Evolutionary conservation across 2,888 invertebrate species (phyloP).

Genomic region (Phrixothrix hirtus): DNA sequence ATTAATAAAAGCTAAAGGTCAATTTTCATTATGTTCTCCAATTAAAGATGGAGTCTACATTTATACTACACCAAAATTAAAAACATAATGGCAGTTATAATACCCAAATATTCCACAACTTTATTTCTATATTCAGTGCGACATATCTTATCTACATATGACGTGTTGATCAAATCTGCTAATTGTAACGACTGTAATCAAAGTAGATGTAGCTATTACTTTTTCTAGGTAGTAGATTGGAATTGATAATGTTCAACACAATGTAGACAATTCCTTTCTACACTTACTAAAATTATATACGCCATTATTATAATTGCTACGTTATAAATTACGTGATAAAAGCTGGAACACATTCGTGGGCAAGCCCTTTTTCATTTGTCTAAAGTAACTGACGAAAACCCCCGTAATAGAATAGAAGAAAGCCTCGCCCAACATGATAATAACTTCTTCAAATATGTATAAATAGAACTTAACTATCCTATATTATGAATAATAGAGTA

Average conservation of each 20-base stretch:
- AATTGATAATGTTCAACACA: background rate
- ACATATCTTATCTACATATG: background rate
- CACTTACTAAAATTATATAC: conserved; percentile 21
- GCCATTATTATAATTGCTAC: conserved; percentile 22
- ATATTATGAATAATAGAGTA: too few species aligned
- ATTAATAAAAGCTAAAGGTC: conserved; percentile 13
- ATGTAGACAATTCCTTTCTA: conserved; percentile 17
- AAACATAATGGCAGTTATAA: background rate
- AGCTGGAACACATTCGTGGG: background rate
- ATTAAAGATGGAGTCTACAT: conserved; percentile 1
- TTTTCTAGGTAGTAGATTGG: conserved; percentile 7
- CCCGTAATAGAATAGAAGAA: too few species aligned
- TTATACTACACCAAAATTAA: background rate
- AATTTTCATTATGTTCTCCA: conserved; percentile 10
- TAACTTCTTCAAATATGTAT: too few species aligned
- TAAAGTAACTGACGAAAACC: too few species aligned
- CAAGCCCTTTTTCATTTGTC: too few species aligned
- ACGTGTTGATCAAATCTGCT: conserved; percentile 12
- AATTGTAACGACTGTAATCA: conserved; percentile 14
- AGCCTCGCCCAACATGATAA: too few species aligned
- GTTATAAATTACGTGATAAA: too few species aligned
- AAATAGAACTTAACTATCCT: too few species aligned
- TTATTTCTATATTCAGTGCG: background rate
- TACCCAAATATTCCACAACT: background rate
- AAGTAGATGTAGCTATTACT: conserved; percentile 14